A percentile compares a stretch with the other conserved stretches of the same genome.
phyloP scores from a whole-genome alignment of 2,797 vertebrate genomes.

The Sebastolobus alascanus region DNA sequence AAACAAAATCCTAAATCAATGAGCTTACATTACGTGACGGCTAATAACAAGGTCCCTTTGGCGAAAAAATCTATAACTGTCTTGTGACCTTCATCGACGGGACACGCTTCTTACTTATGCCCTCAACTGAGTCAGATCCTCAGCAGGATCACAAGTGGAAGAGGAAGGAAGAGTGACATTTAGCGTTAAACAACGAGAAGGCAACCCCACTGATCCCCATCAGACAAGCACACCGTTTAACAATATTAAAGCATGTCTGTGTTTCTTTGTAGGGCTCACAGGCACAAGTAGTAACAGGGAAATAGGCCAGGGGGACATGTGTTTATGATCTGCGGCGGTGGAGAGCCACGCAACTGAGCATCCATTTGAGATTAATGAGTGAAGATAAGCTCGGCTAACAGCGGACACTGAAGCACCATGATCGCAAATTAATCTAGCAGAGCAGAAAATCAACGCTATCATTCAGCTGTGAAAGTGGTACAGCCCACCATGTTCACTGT shows the following conservation, averaged over 20 bases:
- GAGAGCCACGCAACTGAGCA: conserved; percentile 23
- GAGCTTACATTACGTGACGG: neutral
- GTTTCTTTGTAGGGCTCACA: conserved; percentile 7
- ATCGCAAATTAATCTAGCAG: conserved; percentile 17
- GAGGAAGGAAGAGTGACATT: neutral
- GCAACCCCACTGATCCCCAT: neutral
- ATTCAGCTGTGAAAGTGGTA: conserved; percentile 24
- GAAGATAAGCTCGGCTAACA: conserved; percentile 30
- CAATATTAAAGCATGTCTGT: neutral
- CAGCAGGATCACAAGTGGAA: neutral
- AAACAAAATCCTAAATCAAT: neutral
- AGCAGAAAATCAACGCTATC: conserved; percentile 30
- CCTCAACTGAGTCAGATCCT: neutral
- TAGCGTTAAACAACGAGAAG: neutral
- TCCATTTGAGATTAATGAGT: conserved; percentile 45
- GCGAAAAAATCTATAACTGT: conserved; percentile 10
- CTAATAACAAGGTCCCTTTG: neutral
- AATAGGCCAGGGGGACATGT: conserved; percentile 17
- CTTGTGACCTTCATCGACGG: neutral
- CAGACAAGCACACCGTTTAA: neutral
- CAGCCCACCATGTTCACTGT: conserved; percentile 8
- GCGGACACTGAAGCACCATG: neutral
- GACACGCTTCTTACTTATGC: neutral
- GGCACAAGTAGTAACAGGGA: conserved; percentile 9
- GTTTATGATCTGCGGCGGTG: conserved; percentile 14